Conservation (phyloP, 2,113 vertebrate species). For the Pedionomus torquatus region DNA sequence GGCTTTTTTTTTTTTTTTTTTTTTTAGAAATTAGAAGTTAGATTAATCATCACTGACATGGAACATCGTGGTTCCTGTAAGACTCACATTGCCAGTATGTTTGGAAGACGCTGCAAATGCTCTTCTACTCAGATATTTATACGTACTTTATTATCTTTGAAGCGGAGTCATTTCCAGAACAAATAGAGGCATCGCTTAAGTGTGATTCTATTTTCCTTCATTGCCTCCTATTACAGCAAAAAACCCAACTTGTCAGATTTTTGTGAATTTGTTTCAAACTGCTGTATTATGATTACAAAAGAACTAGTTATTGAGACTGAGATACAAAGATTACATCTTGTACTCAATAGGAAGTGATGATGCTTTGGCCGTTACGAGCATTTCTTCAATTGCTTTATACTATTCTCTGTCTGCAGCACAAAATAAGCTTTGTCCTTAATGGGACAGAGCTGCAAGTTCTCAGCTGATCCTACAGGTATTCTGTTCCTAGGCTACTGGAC, state of each 20-base stretch:
- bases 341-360: neutral
- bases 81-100: neutral
- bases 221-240: neutral
- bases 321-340: neutral
- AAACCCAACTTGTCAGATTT: neutral
- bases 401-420: neutral
- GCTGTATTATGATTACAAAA: neutral
- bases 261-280: neutral
- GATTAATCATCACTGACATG: neutral
- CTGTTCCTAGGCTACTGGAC: neutral
- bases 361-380: neutral
- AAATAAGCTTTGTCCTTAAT: neutral
- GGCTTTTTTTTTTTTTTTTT: neutral
- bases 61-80: neutral
- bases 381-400: neutral
- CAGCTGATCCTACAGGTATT: neutral
- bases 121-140: neutral
- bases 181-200: neutral
- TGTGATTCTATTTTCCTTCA: neutral
- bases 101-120: neutral
- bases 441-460: neutral
- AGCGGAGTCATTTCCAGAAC: neutral
- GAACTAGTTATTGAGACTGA: neutral
- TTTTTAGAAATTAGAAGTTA: neutral
- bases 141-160: neutral